These are phyloP conservation scores for Parus major DNA, from an alignment of 2,113 vertebrate species.

Conservation along the genomic window DNA sequence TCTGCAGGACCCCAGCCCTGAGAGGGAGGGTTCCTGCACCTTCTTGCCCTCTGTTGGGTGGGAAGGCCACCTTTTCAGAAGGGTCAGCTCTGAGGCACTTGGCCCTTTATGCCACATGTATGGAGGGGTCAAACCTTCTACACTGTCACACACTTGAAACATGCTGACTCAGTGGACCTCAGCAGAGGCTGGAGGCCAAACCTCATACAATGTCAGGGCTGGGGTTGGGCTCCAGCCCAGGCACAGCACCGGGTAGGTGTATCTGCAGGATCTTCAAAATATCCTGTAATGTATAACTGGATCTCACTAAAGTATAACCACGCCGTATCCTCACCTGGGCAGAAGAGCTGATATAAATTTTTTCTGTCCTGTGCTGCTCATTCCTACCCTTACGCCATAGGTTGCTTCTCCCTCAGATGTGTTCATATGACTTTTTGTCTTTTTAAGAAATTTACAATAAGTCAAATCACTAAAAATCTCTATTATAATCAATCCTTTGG, in stretches of 20 bases:
- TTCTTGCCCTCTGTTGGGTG: not conserved
- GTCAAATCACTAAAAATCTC: not conserved
- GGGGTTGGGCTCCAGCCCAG: not conserved
- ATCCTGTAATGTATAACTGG: rapidly evolving
- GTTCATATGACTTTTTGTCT: not conserved
- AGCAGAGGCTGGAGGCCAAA: not conserved
- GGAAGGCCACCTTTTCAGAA: not conserved
- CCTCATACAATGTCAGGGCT: rapidly evolving
- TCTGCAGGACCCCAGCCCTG: not conserved
- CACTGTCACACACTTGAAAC: rapidly evolving
- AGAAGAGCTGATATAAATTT: not conserved
- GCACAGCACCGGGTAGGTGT: rapidly evolving
- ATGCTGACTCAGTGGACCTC: rapidly evolving
- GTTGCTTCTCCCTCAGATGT: not conserved
- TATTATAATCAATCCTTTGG: not conserved
- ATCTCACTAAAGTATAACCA: not conserved
- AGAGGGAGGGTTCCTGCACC: not conserved
- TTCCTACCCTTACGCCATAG: not conserved
- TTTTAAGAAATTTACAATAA: not conserved
- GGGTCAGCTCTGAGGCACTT: not conserved
- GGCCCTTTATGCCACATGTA: rapidly evolving
- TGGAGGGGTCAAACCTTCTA: not conserved
- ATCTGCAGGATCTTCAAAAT: not conserved
- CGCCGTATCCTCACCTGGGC: rapidly evolving
- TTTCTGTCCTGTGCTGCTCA: not conserved